Conservation (phyloP, 2,113 vertebrate species). For the Lipophrys pholis region DNA sequence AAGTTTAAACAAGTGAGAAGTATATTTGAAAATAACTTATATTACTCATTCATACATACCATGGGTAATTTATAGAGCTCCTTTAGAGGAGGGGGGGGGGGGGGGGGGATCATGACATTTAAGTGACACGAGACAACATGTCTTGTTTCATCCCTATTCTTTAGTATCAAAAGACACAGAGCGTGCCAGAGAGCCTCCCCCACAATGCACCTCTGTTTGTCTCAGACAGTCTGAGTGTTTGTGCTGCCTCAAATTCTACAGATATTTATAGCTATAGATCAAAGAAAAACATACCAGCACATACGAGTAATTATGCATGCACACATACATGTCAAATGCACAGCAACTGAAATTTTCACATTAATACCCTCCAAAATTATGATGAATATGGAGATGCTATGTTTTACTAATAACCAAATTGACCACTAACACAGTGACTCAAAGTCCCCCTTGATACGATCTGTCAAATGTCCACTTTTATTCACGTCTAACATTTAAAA, state of each 20-base stretch:
- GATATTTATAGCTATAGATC: conserved; percentile 70
- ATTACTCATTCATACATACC: conserved; percentile 13
- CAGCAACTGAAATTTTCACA: conserved; percentile 3
- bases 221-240: conserved; percentile 36
- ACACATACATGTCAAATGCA: conserved; percentile 9
- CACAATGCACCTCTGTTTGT: conserved; percentile 57
- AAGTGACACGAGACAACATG: not conserved
- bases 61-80: not conserved
- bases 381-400: not conserved
- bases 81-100: not conserved
- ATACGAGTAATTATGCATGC: conserved; percentile 19
- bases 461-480: conserved; percentile 4
- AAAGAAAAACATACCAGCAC: conserved; percentile 41
- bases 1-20: not conserved
- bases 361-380: not conserved
- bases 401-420: no score
- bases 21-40: not conserved
- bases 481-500: conserved; percentile 11
- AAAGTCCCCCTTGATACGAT: not conserved
- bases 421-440: not conserved
- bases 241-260: conserved; percentile 44
- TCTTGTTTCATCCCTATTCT: conserved; percentile 42
- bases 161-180: conserved; percentile 26
- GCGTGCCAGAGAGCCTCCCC: conserved; percentile 44
- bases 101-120: conserved; percentile 23